Base-by-base conservation (phyloP, 1,140 invertebrate genomes). In the Eupristina koningsbergeri region DNA sequence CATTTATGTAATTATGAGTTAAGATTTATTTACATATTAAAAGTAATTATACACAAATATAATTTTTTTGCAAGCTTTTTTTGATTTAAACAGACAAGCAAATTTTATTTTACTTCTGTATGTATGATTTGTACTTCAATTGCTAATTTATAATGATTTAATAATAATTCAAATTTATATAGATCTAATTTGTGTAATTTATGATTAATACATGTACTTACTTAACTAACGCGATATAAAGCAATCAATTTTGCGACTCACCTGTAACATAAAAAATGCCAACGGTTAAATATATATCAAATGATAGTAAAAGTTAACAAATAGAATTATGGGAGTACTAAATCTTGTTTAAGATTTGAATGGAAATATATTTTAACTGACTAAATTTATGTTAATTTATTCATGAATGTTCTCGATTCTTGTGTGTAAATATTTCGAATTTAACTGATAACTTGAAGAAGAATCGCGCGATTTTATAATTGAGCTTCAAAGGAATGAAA, bases 251-350 rank as follows among this genome's bases (percentile, higher is more conserved):
- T 9, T 36, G 50, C 17, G 8, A 61, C 74, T 76, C 31, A 61
- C 74, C 74, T 76, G 31, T 22, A 76, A 76, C 74, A 76, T 36
- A 76, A 76, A 76, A 3, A n/a, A n/a, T 29, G 47, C 5, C 3
- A 74, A 0, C 26, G 5, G 26, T 26, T 58, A 58, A 58, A 58
- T 58, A 9, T 13, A 58, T 9, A 22, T 45, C 3, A 45, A 73
- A 45, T 73, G 45, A 73, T 22, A 36, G 36, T 19, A 36, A 19
- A 0, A 17, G 36, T 67, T 67, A 67, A 34, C 15, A 0, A 19
- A 7, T 67, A 22, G 34, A 36, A 67, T 36, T 67, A 36, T 36
- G 0, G 7, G 3, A 17, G 15, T 22, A 67, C 2, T 67, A 36
- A 26, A 58, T 26, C 5, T 26, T 5, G 5, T 58, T 58, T 26